A percentile compares a stretch with the other conserved stretches of the same genome.
These are phyloP conservation scores for Psittacara wagleri DNA, from an alignment of 2,113 vertebrate species.

Conservation along the genomic window DNA sequence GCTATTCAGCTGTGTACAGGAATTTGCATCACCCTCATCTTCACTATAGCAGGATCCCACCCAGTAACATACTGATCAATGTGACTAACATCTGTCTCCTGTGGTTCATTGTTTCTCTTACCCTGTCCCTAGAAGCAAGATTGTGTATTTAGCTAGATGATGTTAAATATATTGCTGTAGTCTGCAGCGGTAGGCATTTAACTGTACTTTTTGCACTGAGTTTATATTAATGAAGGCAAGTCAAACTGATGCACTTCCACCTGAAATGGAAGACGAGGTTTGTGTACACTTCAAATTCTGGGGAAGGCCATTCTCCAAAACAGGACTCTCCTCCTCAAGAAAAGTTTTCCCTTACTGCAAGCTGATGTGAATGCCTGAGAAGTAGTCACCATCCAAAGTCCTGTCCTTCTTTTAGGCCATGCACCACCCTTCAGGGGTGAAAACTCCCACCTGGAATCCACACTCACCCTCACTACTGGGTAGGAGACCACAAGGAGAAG, in stretches of 20 bases:
- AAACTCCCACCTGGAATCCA: not conserved
- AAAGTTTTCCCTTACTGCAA: not conserved
- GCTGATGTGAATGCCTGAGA: not conserved
- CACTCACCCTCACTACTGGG: not conserved
- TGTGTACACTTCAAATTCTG: not conserved
- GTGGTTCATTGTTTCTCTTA: not conserved
- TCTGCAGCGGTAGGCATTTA: not conserved
- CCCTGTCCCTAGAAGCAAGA: not conserved
- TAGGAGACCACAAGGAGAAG: not conserved
- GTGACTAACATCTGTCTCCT: not conserved
- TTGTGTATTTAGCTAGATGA: not conserved
- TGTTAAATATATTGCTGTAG: not conserved
- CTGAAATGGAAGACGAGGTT: not conserved
- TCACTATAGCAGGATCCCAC: not conserved
- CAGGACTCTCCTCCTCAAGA: not conserved
- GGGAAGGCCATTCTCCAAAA: not conserved
- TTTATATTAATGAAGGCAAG: not conserved
- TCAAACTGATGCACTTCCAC: not conserved
- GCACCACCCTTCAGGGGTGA: not conserved
- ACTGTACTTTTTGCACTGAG: not conserved
- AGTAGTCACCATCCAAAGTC: not conserved
- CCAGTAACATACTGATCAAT: not conserved
- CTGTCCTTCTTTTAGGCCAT: not conserved
- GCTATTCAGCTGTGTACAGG: not conserved
- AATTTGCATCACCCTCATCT: not conserved